phyloP scores from a whole-genome alignment of 1,140 invertebrate species.

The Agrypnia vestita region DNA sequence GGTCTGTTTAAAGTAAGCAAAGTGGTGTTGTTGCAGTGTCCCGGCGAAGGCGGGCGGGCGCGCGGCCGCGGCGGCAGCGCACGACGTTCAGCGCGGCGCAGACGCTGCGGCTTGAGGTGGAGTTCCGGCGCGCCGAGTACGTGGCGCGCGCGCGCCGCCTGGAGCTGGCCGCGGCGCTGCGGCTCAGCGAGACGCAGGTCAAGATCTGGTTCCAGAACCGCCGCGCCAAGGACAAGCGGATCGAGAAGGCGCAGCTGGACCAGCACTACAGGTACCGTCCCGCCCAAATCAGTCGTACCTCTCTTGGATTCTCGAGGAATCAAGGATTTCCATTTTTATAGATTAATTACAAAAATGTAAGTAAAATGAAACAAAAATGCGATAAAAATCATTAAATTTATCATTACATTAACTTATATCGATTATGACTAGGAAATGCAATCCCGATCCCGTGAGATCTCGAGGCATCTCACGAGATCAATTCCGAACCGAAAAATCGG shows the following conservation, averaged over 20 bases:
- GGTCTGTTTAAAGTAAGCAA: too few species aligned
- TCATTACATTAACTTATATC: too few species aligned
- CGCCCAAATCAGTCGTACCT: too few species aligned
- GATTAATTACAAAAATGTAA: too few species aligned
- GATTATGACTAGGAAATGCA: too few species aligned
- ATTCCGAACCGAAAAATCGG: too few species aligned
- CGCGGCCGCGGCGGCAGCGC: constrained; percentile 87
- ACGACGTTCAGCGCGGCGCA: constrained; percentile 97
- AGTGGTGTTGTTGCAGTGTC: constrained; percentile 83
- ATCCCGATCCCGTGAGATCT: too few species aligned
- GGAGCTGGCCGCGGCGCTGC: constrained; percentile 88
- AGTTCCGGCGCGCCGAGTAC: constrained; percentile 93
- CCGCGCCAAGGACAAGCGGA: constrained; percentile 94
- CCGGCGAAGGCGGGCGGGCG: constrained; percentile 87
- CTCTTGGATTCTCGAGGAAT: too few species aligned
- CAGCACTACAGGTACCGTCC: constrained; percentile 92
- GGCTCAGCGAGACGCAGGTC: constrained; percentile 93
- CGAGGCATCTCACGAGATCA: too few species aligned
- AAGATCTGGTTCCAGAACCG: constrained; percentile 99
- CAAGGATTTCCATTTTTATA: too few species aligned
- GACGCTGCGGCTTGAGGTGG: constrained; percentile 90
- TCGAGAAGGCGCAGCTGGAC: constrained; percentile 95
- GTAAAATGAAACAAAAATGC: too few species aligned
- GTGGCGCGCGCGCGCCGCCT: constrained; percentile 89
- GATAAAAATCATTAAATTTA: too few species aligned